Evolutionary conservation across 2,797 vertebrate species (phyloP).

Genomic region (Tenualosa ilisha): DNA sequence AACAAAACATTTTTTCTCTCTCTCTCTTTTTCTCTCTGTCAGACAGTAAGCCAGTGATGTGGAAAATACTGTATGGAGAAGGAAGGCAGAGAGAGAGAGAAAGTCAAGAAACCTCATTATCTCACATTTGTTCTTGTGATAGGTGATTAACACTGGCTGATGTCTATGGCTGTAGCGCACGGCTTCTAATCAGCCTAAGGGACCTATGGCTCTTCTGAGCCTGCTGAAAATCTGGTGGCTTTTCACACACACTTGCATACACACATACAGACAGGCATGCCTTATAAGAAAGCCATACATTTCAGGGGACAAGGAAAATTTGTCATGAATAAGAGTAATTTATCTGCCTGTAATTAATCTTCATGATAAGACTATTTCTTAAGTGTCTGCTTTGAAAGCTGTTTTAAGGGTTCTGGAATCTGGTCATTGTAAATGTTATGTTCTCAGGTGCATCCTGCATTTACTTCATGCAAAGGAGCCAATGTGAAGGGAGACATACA

Average conservation of each 20-base stretch:
- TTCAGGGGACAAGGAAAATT: neutral
- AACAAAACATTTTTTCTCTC: neutral
- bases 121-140: constrained; percentile 40
- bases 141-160: constrained; percentile 50
- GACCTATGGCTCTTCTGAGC: constrained; percentile 16
- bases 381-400: constrained; percentile 16
- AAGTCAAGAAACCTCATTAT: constrained; percentile 51
- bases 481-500: neutral
- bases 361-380: constrained; percentile 2
- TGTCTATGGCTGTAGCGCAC: constrained; percentile 20
- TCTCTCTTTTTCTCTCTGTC: constrained; percentile 23
- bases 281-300: neutral
- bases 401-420: neutral
- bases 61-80: constrained; percentile 36
- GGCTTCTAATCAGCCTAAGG: constrained; percentile 27
- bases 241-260: constrained; percentile 7
- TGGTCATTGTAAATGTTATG: constrained; percentile 16
- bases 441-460: constrained; percentile 22
- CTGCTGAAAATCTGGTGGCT: constrained; percentile 30
- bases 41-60: constrained; percentile 32
- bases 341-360: neutral
- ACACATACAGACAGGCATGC: constrained; percentile 11
- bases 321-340: neutral
- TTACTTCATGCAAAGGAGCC: neutral
- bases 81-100: constrained; percentile 26